phyloP scores from a whole-genome alignment of 1,140 invertebrate species.

The Bradysia coprophila region DNA sequence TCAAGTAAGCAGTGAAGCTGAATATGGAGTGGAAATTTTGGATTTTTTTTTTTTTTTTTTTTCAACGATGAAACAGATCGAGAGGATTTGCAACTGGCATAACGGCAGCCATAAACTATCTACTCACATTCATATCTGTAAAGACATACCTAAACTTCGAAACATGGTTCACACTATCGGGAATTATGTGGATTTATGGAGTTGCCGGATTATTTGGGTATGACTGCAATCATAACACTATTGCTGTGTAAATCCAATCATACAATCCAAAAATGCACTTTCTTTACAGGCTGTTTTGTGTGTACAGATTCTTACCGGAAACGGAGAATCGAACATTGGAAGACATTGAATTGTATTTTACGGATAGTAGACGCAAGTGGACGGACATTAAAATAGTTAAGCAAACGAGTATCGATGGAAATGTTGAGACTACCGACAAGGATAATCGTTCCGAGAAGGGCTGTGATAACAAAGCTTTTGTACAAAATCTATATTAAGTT shows the following conservation, averaged over 20 bases:
- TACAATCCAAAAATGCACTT: not conserved
- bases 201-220: conserved; percentile 31
- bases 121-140: conserved; percentile 36
- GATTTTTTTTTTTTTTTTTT: conserved; percentile 18
- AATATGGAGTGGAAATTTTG: not conserved
- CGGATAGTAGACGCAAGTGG: conserved; percentile 18
- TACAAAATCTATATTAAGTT: no score
- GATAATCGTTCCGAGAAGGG: not conserved
- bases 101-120: conserved; percentile 34
- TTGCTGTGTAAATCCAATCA: not conserved
- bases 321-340: conserved; percentile 57
- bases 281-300: conserved; percentile 21
- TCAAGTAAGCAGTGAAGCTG: conserved; percentile 6
- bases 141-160: conserved; percentile 38
- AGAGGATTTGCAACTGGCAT: conserved; percentile 34
- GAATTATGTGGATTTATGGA: conserved; percentile 40
- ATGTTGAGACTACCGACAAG: no score
- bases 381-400: conserved; percentile 2
- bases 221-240: not conserved
- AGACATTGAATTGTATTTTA: conserved; percentile 44
- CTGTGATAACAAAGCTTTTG: conserved; percentile 4
- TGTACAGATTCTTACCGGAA: conserved; percentile 55
- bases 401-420: no score
- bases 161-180: conserved; percentile 27
- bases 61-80: no score